Conservation (phyloP, 1,140 invertebrate species). For the Drosophila biarmipes region DNA sequence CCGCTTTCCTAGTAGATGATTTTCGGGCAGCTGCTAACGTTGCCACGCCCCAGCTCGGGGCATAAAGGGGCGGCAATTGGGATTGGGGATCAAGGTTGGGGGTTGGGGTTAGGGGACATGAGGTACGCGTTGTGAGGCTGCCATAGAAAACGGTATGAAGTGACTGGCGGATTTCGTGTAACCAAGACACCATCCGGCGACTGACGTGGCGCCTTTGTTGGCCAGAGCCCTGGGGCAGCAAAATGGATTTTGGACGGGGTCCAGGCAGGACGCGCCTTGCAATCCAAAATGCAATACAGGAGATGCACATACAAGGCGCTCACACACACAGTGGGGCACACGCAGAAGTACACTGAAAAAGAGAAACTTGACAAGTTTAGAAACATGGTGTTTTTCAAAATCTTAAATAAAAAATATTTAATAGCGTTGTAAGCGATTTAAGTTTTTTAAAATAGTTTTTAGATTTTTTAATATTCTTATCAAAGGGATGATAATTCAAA, state of each 20-base stretch:
- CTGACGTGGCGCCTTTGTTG: conserved; percentile 46
- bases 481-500: too few species aligned
- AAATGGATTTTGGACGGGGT: conserved; percentile 58
- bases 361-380: neutral
- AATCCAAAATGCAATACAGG: conserved; percentile 32
- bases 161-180: conserved; percentile 48
- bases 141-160: conserved; percentile 43
- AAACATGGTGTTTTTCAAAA: too few species aligned
- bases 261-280: conserved; percentile 22
- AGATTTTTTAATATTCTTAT: too few species aligned
- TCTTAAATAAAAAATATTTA: too few species aligned
- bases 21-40: conserved; percentile 9
- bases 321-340: conserved; percentile 1
- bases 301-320: conserved; percentile 8
- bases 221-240: conserved; percentile 48
- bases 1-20: conserved; percentile 50
- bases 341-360: conserved; percentile 17
- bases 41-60: conserved; percentile 14
- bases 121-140: neutral
- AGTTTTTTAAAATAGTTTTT: too few species aligned
- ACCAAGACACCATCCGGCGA: conserved; percentile 32
- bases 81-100: neutral
- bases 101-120: neutral
- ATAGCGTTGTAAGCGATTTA: too few species aligned
- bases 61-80: neutral